Evolutionary conservation across 2,888 invertebrate genomes (phyloP).

Genomic region (Aporophyla lueneburgensis): DNA sequence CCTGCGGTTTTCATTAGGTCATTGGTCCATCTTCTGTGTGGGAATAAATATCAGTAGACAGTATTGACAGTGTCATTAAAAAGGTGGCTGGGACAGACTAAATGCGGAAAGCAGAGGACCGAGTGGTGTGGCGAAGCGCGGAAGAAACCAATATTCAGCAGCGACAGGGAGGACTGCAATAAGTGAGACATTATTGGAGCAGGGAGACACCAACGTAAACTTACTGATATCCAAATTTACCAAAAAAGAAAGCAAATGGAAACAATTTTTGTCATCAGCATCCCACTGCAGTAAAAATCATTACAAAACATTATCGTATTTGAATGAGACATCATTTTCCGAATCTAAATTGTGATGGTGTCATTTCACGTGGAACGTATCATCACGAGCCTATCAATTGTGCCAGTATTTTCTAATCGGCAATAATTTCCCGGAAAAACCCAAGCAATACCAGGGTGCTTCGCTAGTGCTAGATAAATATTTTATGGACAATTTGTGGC

Average conservation of each 20-base stretch:
- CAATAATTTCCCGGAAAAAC: slow-evolving; percentile 20
- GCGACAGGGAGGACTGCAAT: not conserved
- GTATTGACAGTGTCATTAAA: not conserved
- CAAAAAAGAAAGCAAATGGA: not conserved
- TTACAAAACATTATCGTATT: not conserved
- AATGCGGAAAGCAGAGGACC: not conserved
- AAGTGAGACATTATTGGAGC: not conserved
- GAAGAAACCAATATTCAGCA: not conserved
- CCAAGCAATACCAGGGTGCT: slow-evolving; percentile 9
- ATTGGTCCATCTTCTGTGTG: not conserved
- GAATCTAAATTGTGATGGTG: not conserved
- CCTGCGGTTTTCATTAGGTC: too few species aligned
- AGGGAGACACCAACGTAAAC: not conserved
- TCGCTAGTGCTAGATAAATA: slow-evolving; percentile 33
- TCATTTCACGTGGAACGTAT: not conserved
- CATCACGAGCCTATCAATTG: not conserved
- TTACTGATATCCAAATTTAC: not conserved
- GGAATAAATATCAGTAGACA: too few species aligned
- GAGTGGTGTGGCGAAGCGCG: not conserved
- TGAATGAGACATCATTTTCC: not conserved
- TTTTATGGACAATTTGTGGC: slow-evolving; percentile 43
- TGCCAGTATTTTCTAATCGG: slow-evolving; percentile 25
- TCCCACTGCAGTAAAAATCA: not conserved
- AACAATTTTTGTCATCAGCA: too few species aligned
- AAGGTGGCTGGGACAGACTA: not conserved